A percentile compares a stretch with the other conserved stretches of the same genome.
These are phyloP conservation scores for Phytoseiulus persimilis DNA, from an alignment of 2,888 invertebrate species.

Conservation along the genomic window DNA sequence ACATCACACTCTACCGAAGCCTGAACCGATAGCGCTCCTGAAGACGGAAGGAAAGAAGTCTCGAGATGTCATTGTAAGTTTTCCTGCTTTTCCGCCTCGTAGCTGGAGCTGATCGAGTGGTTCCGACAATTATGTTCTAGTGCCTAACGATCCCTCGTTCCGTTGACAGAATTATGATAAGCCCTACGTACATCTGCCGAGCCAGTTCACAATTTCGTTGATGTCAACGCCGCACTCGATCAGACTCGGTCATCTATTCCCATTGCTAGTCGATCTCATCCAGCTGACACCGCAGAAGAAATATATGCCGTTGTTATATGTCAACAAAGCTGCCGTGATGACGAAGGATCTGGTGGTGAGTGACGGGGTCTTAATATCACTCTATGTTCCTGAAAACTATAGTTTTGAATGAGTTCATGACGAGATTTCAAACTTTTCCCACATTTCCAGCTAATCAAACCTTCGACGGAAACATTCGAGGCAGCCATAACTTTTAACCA, in stretches of 20 bases:
- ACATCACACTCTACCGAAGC: conserved; percentile 65
- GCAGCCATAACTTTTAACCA: conserved; percentile 66
- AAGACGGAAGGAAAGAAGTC: conserved; percentile 42
- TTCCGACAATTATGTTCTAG: background rate
- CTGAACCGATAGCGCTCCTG: conserved; percentile 55
- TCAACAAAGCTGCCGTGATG: conserved; percentile 73
- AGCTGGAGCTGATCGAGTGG: too few relatives aligned
- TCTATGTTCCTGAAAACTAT: background rate
- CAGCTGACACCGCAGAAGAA: conserved; percentile 58
- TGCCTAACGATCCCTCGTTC: background rate
- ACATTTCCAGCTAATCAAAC: conserved; percentile 52
- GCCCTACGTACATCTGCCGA: conserved; percentile 11
- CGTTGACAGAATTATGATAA: background rate
- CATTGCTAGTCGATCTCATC: conserved; percentile 43
- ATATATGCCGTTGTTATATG: conserved; percentile 72
- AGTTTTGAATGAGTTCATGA: background rate
- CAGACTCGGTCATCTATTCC: conserved; percentile 29
- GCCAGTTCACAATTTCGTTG: conserved; percentile 24
- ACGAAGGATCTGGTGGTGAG: conserved; percentile 62
- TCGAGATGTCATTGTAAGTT: background rate
- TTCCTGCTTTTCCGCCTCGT: background rate
- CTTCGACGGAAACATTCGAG: conserved; percentile 58
- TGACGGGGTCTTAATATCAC: background rate
- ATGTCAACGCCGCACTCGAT: conserved; percentile 21
- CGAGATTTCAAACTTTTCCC: conserved; percentile 6